Evolutionary conservation across 2,888 invertebrate genomes (phyloP).

Genomic region (Noctua janthe): DNA sequence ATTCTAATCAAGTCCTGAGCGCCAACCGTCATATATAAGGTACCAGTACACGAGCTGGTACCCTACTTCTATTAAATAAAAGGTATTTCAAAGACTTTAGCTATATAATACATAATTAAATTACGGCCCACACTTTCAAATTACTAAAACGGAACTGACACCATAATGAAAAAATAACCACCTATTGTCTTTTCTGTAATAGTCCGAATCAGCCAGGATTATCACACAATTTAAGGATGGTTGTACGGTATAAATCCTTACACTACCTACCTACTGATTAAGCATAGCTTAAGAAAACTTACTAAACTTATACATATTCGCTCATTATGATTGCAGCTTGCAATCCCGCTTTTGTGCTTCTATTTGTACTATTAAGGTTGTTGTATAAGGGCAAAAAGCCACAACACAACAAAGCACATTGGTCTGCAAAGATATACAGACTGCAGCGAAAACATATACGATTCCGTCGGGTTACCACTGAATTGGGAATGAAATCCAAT

Average conservation of each 20-base stretch:
- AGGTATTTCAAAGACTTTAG: neutral
- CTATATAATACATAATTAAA: neutral
- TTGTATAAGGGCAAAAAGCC: neutral
- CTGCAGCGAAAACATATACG: neutral
- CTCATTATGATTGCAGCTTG: neutral
- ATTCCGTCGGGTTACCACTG: neutral
- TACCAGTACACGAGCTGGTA: no score
- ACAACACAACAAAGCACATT: neutral
- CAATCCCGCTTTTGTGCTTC: neutral
- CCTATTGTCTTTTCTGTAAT: neutral
- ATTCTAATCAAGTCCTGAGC: neutral
- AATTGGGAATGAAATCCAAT: neutral
- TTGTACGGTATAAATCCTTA: neutral
- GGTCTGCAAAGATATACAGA: neutral
- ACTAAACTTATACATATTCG: neutral
- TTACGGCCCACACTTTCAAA: neutral
- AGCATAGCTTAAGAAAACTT: neutral
- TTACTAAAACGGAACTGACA: neutral
- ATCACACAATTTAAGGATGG: neutral
- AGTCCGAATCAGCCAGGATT: neutral
- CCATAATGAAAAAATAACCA: neutral
- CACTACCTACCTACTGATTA: neutral
- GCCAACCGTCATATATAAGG: neutral
- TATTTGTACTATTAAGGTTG: neutral
- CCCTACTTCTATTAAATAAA: neutral